These are phyloP conservation scores for Drosophila picticornis DNA, from an alignment of 2,888 invertebrate genomes.

Conservation along the genomic window DNA sequence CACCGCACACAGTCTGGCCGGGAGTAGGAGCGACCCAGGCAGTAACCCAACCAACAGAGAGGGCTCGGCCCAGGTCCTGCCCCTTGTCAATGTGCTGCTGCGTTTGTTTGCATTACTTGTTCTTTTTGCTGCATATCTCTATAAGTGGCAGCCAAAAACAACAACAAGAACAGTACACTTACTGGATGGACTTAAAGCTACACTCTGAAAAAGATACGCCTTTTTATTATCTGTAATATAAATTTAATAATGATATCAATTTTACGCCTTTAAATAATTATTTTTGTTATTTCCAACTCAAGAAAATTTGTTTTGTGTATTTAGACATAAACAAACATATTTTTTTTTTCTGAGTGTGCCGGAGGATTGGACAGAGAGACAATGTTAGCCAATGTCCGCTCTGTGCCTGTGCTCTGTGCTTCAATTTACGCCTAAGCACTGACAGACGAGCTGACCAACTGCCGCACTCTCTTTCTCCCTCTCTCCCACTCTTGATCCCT, in stretches of 20 bases:
- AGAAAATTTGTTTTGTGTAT: neutral
- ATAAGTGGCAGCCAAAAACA: conserved; percentile 13
- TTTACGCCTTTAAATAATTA: neutral
- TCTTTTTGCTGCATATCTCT: conserved; percentile 54
- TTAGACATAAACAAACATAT: neutral
- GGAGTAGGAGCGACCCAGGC: conserved; percentile 7
- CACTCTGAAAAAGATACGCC: neutral
- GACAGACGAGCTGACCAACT: conserved; percentile 11
- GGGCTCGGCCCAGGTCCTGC: conserved; percentile 2
- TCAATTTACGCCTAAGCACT: conserved; percentile 65
- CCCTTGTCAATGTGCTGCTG: conserved; percentile 61
- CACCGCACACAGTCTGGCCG: conserved; percentile 22
- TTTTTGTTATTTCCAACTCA: neutral
- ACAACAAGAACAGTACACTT: conserved; percentile 8
- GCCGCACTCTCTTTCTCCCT: neutral
- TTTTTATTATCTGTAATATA: neutral
- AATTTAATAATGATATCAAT: neutral
- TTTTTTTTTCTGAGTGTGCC: neutral
- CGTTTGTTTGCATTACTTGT: conserved; percentile 75
- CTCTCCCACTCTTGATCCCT: too few relatives aligned
- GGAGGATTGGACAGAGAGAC: conserved; percentile 1
- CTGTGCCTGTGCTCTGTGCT: conserved; percentile 57
- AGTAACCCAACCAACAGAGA: neutral
- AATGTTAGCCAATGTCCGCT: conserved; percentile 12
- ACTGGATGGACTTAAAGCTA: neutral